These are phyloP conservation scores for Andrena flavipes DNA, from an alignment of 2,888 invertebrate species.

Conservation along the genomic window DNA sequence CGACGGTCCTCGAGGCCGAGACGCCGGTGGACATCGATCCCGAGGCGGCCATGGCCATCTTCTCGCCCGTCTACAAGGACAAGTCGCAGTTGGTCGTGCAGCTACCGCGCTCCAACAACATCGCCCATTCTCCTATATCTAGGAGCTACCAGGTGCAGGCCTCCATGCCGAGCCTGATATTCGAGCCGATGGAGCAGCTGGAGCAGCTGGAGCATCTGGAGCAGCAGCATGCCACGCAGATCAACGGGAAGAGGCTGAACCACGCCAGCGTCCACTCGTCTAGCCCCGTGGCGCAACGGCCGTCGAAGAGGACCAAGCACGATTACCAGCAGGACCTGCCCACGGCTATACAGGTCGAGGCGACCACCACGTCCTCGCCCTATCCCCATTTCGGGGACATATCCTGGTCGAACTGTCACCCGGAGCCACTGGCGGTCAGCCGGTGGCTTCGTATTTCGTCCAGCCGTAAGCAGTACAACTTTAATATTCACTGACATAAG, in stretches of 20 bases:
- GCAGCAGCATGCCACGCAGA: constrained; percentile 61
- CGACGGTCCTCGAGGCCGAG: constrained; percentile 75
- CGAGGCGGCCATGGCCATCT: constrained; percentile 76
- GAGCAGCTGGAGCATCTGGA: constrained; percentile 77
- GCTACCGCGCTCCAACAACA: constrained; percentile 74
- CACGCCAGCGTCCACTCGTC: constrained; percentile 65
- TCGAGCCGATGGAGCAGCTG: constrained; percentile 77
- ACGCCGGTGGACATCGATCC: constrained; percentile 77
- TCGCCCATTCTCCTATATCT: constrained; percentile 73
- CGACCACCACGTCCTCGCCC: constrained; percentile 80
- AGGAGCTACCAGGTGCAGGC: constrained; percentile 74
- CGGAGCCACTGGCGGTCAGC: constrained; percentile 84
- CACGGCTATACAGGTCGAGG: constrained; percentile 81
- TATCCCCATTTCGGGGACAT: constrained; percentile 82
- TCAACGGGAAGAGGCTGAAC: constrained; percentile 80
- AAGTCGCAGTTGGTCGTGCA: constrained; percentile 79
- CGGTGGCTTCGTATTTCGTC: constrained; percentile 83
- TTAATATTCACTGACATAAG: constrained; percentile 85
- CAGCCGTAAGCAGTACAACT: constrained; percentile 84
- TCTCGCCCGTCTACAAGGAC: constrained; percentile 78
- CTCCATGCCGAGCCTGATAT: constrained; percentile 78
- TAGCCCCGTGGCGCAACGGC: constrained; percentile 68
- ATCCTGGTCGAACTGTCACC: constrained; percentile 83
- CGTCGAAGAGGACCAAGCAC: constrained; percentile 76
- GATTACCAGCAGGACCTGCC: constrained; percentile 77